These are phyloP conservation scores for Drosophila acutilabella DNA, from an alignment of 2,888 invertebrate species.

Conservation along the genomic window DNA sequence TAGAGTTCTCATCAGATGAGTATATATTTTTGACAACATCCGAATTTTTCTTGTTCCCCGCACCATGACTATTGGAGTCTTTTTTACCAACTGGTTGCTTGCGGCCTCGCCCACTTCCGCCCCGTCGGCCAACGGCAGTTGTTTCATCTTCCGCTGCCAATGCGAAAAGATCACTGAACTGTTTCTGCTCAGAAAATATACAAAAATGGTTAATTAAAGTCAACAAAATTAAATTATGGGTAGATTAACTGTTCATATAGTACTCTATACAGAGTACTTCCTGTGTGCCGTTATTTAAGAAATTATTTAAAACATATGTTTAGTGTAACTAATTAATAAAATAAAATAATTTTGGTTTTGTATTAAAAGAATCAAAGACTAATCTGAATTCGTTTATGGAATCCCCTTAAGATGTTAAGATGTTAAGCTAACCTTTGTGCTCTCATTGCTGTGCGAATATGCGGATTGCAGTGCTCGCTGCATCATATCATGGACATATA, in stretches of 20 bases:
- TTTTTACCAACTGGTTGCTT: slow-evolving; percentile 87
- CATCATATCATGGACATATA: slow-evolving; percentile 95
- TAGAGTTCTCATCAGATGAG: slow-evolving; percentile 92
- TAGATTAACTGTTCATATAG: no score
- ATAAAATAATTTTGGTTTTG: no score
- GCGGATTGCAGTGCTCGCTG: slow-evolving; percentile 96
- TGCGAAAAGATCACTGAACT: slow-evolving; percentile 95
- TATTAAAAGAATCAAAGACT: not conserved
- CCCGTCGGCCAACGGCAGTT: slow-evolving; percentile 87
- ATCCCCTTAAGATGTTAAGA: no score
- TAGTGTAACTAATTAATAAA: no score
- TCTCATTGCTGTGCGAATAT: slow-evolving; percentile 94
- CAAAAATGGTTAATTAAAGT: no score
- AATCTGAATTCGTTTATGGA: no score
- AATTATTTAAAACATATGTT: no score
- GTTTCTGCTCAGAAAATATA: slow-evolving; percentile 87
- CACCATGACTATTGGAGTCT: slow-evolving; percentile 85
- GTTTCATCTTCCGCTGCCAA: slow-evolving; percentile 95
- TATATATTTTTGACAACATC: slow-evolving; percentile 86
- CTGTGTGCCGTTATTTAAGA: no score
- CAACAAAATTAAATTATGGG: no score
- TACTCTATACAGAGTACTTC: no score
- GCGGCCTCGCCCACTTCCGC: slow-evolving; percentile 87
- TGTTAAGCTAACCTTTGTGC: slow-evolving; percentile 88
- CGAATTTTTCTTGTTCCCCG: slow-evolving; percentile 85